Evolutionary conservation across 2,113 vertebrate species (phyloP).

Genomic region (Syngnathus floridae): DNA sequence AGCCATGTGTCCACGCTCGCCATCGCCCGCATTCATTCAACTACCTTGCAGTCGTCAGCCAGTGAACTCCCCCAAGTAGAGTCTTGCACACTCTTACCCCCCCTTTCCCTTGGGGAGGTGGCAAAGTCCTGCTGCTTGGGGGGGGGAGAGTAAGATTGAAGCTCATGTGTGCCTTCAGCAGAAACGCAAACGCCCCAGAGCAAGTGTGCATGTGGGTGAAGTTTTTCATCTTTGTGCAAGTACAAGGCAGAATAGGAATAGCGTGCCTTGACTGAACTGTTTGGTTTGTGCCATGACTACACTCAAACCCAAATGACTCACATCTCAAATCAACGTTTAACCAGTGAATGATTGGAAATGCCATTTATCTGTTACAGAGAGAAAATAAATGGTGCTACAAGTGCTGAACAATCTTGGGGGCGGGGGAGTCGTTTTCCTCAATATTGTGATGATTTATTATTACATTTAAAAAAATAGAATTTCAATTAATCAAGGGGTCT

Average conservation of each 20-base stretch:
- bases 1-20: constrained; percentile 9
- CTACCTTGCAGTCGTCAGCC: constrained; percentile 77
- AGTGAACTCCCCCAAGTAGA: constrained; percentile 73
- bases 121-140: constrained; percentile 71
- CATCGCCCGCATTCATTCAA: constrained; percentile 47
- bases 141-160: constrained; percentile 67
- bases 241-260: not conserved
- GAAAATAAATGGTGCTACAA: not conserved
- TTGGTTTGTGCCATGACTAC: not conserved
- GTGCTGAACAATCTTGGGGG: too few relatives aligned
- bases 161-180: constrained; percentile 44
- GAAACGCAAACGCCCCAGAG: constrained; percentile 38
- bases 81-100: constrained; percentile 71
- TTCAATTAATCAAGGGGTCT: constrained; percentile 12
- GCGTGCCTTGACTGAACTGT: not conserved
- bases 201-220: constrained; percentile 41
- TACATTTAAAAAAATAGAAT: not conserved
- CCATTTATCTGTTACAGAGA: not conserved
- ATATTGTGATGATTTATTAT: too few relatives aligned
- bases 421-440: too few relatives aligned
- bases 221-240: constrained; percentile 3
- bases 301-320: not conserved
- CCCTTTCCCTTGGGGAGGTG: constrained; percentile 65
- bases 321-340: not conserved
- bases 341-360: not conserved